Percentiles rank a stretch among this genome's conserved stretches.
Conservation (phyloP, 92 coral and sea anemone species). For the Umimayanthus chanpuru region DNA sequence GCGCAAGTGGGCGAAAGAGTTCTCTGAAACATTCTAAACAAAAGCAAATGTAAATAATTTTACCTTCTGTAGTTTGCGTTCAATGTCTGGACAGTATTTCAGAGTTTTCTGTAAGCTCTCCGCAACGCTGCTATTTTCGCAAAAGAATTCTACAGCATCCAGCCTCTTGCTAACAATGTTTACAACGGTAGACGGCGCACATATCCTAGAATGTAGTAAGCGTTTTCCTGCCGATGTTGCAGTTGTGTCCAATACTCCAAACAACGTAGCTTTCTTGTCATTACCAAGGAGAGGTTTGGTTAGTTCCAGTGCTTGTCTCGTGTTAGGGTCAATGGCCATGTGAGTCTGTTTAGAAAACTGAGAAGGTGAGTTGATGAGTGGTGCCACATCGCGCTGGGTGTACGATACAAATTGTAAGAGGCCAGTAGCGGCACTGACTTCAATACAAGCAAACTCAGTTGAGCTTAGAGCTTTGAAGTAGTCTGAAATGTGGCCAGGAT, state of each 20-base stretch:
- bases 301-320: slow-evolving; percentile 75
- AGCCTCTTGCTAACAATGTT: slow-evolving; percentile 55
- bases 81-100: slow-evolving; percentile 77
- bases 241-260: slow-evolving; percentile 82
- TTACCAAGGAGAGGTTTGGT: slow-evolving; percentile 74
- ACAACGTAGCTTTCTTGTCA: slow-evolving; percentile 79
- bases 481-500: slow-evolving; percentile 20
- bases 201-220: slow-evolving; percentile 63
- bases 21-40: not conserved
- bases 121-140: slow-evolving; percentile 62
- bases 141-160: slow-evolving; percentile 74
- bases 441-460: slow-evolving; percentile 73
- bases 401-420: slow-evolving; percentile 72
- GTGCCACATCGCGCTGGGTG: slow-evolving; percentile 79
- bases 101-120: slow-evolving; percentile 72
- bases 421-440: slow-evolving; percentile 71
- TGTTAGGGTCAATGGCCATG: slow-evolving; percentile 86
- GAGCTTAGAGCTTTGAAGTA: slow-evolving; percentile 30
- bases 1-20: no score
- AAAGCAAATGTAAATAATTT: not conserved
- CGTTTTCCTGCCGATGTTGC: slow-evolving; percentile 81
- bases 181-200: slow-evolving; percentile 80
- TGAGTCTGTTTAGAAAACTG: slow-evolving; percentile 76
- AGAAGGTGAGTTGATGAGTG: slow-evolving; percentile 69
- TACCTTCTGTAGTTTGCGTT: slow-evolving; percentile 82